These are phyloP conservation scores for Spheniscus mendiculus DNA, from an alignment of 2,113 vertebrate genomes.

Conservation along the genomic window DNA sequence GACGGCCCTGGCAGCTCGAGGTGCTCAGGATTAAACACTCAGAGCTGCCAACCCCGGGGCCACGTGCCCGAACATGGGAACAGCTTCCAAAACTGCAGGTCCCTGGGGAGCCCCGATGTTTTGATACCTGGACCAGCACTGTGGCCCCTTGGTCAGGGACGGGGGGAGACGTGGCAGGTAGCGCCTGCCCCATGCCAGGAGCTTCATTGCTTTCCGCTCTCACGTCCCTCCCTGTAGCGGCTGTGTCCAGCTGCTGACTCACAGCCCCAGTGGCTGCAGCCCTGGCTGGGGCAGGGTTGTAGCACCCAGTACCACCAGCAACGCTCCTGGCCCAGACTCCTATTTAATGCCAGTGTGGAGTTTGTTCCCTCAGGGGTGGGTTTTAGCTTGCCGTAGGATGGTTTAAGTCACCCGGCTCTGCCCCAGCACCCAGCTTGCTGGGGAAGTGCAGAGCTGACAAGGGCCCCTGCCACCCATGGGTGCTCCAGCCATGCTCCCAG, in stretches of 20 bases:
- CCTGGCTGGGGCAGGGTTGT: background rate
- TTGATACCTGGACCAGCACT: background rate
- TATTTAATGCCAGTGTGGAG: background rate
- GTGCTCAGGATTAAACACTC: background rate
- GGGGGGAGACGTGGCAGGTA: background rate
- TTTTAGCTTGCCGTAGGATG: background rate
- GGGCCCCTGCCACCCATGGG: background rate
- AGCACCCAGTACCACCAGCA: background rate
- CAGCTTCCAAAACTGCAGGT: background rate
- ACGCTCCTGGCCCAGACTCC: background rate
- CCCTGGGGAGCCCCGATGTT: background rate
- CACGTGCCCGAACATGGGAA: background rate
- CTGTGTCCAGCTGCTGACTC: background rate
- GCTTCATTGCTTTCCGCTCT: background rate
- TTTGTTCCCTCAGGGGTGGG: background rate
- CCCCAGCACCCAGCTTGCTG: background rate
- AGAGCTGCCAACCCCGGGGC: background rate
- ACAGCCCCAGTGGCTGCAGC: background rate
- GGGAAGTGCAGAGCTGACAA: background rate
- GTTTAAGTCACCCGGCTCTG: background rate
- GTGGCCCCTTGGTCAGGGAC: rapidly evolving
- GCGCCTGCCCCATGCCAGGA: background rate
- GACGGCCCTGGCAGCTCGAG: background rate
- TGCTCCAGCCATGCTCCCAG: background rate
- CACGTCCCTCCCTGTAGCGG: background rate